These are phyloP conservation scores for Enteromius trimaculatus DNA, from an alignment of 2,797 vertebrate species.

Conservation along the genomic window DNA sequence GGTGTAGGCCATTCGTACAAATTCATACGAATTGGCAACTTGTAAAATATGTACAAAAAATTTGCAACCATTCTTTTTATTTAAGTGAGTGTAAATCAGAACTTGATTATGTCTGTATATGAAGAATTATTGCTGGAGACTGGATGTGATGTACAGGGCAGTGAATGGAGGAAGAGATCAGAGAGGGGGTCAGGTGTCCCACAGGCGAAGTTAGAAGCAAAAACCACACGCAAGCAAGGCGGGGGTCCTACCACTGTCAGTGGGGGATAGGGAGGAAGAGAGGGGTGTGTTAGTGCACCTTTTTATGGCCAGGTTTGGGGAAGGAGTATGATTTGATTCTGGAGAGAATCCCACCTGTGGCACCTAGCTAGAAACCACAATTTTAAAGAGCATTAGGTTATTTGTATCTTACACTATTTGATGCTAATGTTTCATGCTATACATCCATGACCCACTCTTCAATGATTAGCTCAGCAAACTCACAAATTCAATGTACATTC, in stretches of 20 bases:
- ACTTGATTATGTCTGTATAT: background rate
- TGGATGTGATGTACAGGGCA: slow-evolving; percentile 34
- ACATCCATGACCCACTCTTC: slow-evolving; percentile 27
- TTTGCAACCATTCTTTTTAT: background rate
- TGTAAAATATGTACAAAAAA: background rate
- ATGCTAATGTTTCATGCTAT: slow-evolving; percentile 7
- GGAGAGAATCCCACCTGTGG: slow-evolving; percentile 83
- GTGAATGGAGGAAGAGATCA: slow-evolving; percentile 53
- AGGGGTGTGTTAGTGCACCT: slow-evolving; percentile 81
- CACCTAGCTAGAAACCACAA: slow-evolving; percentile 87
- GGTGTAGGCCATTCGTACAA: too few relatives aligned
- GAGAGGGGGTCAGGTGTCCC: slow-evolving; percentile 44
- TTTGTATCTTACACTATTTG: slow-evolving; percentile 37
- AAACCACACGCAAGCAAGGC: slow-evolving; percentile 60
- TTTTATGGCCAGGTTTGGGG: slow-evolving; percentile 83
- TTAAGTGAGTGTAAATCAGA: background rate
- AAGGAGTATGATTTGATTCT: slow-evolving; percentile 87
- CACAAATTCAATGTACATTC: background rate
- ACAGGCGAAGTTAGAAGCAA: slow-evolving; percentile 65
- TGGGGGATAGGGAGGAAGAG: slow-evolving; percentile 34
- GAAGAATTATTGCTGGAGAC: slow-evolving; percentile 3
- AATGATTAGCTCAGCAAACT: background rate
- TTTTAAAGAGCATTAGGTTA: slow-evolving; percentile 77
- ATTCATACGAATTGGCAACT: too few relatives aligned
- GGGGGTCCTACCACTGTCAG: slow-evolving; percentile 62